These are phyloP conservation scores for Arizona elegans DNA, from an alignment of 2,113 vertebrate species.

Conservation along the genomic window DNA sequence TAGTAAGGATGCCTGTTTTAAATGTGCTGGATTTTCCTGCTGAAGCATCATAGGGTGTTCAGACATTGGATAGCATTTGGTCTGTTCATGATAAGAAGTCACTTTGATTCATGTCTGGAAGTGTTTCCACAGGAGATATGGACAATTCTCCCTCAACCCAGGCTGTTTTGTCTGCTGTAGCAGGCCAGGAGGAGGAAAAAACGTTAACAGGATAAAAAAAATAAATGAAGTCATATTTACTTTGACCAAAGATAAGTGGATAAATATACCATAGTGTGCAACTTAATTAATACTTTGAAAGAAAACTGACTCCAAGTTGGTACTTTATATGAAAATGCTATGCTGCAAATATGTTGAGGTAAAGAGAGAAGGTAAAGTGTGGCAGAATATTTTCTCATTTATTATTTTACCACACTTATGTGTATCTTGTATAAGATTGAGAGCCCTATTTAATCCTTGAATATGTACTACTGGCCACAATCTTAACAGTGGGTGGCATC, in stretches of 20 bases:
- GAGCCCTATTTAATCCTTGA: background rate
- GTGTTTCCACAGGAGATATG: background rate
- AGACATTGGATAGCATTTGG: background rate
- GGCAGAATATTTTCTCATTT: background rate
- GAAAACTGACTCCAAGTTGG: background rate
- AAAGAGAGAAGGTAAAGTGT: background rate
- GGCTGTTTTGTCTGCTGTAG: background rate
- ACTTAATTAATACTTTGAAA: background rate
- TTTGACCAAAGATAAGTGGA: background rate
- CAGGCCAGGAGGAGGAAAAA: background rate
- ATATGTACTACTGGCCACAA: background rate
- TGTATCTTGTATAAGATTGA: background rate
- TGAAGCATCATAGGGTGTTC: background rate
- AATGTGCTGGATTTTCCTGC: background rate
- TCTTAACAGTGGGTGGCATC: background rate
- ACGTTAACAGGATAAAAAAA: background rate
- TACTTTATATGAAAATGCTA: background rate
- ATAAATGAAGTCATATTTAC: background rate
- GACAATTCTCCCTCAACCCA: background rate
- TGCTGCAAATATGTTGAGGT: background rate
- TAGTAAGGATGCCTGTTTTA: slow-evolving; percentile 10
- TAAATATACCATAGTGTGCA: background rate
- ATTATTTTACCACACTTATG: background rate
- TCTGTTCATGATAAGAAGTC: background rate
- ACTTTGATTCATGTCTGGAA: background rate